phyloP scores from a whole-genome alignment of 2,888 invertebrate species.

The Hirtodrosophila trivittata region DNA sequence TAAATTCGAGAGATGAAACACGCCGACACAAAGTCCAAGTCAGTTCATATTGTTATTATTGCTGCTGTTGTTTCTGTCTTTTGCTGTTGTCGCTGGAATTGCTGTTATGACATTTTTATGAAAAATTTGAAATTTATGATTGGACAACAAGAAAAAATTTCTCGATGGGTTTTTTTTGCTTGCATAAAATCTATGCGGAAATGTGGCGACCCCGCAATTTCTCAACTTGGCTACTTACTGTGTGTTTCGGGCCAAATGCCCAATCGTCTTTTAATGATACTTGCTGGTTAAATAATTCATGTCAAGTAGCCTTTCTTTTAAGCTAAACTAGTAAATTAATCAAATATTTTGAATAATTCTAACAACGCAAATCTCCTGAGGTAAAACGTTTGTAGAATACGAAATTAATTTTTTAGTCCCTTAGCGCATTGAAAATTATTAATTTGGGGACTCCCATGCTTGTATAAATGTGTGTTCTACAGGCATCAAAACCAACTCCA shows the following conservation, averaged over 20 bases:
- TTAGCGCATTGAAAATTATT: too few relatives aligned
- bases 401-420: too few relatives aligned
- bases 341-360: too few relatives aligned
- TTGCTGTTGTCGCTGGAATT: constrained; percentile 65
- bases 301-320: not conserved
- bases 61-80: constrained; percentile 34
- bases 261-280: constrained; percentile 9
- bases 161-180: constrained; percentile 26
- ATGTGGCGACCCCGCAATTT: constrained; percentile 51
- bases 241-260: not conserved
- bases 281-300: not conserved
- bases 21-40: constrained; percentile 68
- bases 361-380: too few relatives aligned
- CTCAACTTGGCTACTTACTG: constrained; percentile 31
- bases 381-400: too few relatives aligned
- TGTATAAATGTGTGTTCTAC: too few relatives aligned
- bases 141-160: constrained; percentile 60
- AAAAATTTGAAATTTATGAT: constrained; percentile 80
- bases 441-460: too few relatives aligned
- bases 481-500: too few relatives aligned
- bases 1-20: constrained; percentile 75
- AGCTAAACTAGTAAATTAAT: too few relatives aligned
- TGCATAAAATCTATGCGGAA: constrained; percentile 48
- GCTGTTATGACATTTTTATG: constrained; percentile 81
- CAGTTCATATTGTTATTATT: constrained; percentile 51